Evolutionary conservation across 2,797 vertebrate genomes (phyloP).

Genomic region (Balearica regulorum): DNA sequence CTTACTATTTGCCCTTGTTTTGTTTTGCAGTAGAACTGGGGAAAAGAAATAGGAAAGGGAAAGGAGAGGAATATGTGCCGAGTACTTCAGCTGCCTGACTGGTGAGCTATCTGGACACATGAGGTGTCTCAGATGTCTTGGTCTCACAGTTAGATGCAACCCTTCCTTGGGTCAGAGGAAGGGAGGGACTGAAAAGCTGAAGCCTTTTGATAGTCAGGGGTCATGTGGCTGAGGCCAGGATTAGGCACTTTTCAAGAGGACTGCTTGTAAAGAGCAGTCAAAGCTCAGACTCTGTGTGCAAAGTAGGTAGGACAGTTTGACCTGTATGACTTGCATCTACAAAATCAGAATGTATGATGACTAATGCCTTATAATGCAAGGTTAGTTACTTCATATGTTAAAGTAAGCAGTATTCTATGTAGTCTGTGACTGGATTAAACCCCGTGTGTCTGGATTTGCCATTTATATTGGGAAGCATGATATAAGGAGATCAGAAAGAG

Average conservation of each 20-base stretch:
- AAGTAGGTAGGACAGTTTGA: not conserved
- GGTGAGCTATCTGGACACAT: not conserved
- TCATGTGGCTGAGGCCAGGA: not conserved
- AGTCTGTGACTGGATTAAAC: not conserved
- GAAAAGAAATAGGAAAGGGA: not conserved
- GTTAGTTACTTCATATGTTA: not conserved
- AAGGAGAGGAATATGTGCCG: not conserved
- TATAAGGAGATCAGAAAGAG: not conserved
- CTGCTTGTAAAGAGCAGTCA: not conserved
- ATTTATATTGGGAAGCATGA: not conserved
- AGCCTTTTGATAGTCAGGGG: not conserved
- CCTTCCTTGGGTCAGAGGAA: not conserved
- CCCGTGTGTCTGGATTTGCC: not conserved
- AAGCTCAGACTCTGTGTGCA: not conserved
- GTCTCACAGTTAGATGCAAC: conserved; percentile 18
- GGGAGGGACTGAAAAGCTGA: not conserved
- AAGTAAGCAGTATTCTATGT: not conserved
- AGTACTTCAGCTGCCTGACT: not conserved
- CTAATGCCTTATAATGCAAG: not conserved
- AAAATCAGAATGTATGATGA: not conserved
- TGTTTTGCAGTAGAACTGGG: not conserved
- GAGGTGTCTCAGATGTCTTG: not conserved
- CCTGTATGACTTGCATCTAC: not conserved
- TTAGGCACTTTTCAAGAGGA: not conserved
- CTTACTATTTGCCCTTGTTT: not conserved